Evolutionary conservation across 2,113 vertebrate genomes (phyloP).

Genomic region (Dipodomys stephensi): DNA sequence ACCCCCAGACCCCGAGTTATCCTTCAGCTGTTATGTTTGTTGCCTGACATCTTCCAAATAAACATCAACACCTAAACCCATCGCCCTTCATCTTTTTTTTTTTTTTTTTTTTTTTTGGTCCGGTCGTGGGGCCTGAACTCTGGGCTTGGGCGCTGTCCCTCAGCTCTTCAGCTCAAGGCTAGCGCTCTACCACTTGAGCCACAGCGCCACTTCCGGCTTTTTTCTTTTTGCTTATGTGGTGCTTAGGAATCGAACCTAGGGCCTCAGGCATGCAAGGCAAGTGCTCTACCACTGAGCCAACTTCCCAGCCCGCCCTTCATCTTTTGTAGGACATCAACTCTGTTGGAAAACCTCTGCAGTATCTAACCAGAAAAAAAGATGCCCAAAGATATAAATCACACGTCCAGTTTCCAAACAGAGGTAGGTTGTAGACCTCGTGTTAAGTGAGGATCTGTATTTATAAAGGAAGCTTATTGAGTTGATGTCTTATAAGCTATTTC

Average conservation of each 20-base stretch:
- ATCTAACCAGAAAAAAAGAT: conserved; percentile 17
- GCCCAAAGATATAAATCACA: background rate
- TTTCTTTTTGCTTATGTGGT: no score
- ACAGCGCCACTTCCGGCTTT: no score
- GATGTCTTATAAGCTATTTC: conserved; percentile 6
- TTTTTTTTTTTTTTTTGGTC: no score
- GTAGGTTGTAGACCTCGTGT: background rate
- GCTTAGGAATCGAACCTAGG: no score
- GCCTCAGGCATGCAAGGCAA: no score
- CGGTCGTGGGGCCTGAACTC: no score
- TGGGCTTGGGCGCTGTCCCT: no score
- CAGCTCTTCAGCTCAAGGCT: no score
- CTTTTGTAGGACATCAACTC: background rate
- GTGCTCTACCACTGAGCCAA: no score
- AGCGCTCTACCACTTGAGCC: no score
- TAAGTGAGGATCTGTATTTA: background rate
- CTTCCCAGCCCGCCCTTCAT: background rate
- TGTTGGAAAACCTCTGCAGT: background rate
- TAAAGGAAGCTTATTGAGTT: conserved; percentile 9
- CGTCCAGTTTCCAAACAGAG: background rate
- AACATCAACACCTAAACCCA: background rate
- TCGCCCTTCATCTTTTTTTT: conserved; percentile 3
- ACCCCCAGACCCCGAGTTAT: background rate
- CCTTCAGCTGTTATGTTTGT: background rate
- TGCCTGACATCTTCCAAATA: conserved; percentile 23